These are phyloP conservation scores for Lichenostomus cassidix DNA, from an alignment of 2,113 vertebrate genomes.

Conservation along the genomic window DNA sequence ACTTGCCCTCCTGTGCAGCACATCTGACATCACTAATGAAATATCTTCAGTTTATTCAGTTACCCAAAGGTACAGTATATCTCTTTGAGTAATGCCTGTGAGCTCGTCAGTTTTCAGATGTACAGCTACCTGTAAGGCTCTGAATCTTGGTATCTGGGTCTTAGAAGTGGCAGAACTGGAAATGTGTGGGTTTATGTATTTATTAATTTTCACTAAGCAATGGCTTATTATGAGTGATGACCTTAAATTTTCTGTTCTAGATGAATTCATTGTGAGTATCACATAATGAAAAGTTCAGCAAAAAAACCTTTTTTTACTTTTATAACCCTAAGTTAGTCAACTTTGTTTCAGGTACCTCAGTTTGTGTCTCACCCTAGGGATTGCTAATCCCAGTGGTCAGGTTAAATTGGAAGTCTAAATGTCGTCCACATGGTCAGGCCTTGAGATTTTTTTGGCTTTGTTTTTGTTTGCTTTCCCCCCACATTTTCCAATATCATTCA, in stretches of 20 bases:
- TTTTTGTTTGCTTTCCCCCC: background rate
- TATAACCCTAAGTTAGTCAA: background rate
- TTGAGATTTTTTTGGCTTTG: background rate
- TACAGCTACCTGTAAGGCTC: background rate
- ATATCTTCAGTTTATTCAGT: background rate
- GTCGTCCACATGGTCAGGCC: background rate
- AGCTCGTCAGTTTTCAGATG: background rate
- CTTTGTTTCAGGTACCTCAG: background rate
- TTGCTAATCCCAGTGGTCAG: background rate
- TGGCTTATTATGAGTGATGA: background rate
- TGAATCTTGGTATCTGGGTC: background rate
- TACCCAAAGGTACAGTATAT: constrained; percentile 7
- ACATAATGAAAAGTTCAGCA: background rate
- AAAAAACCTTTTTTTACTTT: background rate
- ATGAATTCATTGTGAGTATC: background rate
- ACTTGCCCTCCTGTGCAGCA: background rate
- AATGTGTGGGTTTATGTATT: background rate
- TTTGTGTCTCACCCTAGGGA: background rate
- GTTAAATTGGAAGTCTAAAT: background rate
- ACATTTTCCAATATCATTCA: background rate
- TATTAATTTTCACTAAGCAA: background rate
- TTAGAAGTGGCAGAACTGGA: background rate
- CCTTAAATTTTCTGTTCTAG: background rate
- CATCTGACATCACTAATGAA: background rate
- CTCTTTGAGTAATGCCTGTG: constrained; percentile 22